These are phyloP conservation scores for Xenops minutus DNA, from an alignment of 2,797 vertebrate species.

Conservation along the genomic window DNA sequence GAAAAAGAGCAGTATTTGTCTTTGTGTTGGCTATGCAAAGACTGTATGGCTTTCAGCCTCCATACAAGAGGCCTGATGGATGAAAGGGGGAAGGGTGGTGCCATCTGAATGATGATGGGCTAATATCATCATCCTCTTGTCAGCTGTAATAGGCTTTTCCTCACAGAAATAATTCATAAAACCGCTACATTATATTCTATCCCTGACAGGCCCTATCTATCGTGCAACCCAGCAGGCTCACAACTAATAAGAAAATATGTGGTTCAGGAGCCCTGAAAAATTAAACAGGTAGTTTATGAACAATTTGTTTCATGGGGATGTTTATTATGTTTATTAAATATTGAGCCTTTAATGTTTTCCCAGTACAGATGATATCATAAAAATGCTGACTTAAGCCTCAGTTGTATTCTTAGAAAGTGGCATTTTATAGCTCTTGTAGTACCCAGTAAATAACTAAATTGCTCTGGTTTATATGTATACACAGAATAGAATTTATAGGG, in stretches of 20 bases:
- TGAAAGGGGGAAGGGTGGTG: constrained; percentile 94
- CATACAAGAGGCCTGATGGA: constrained; percentile 91
- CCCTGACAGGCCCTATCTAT: constrained; percentile 98
- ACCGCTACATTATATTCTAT: constrained; percentile 96
- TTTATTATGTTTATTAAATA: constrained; percentile 98
- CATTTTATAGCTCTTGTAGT: constrained; percentile 76
- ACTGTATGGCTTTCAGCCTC: constrained; percentile 82
- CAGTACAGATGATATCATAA: constrained; percentile 81
- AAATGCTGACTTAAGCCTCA: constrained; percentile 82
- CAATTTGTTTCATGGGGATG: constrained; percentile 96
- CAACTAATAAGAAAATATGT: constrained; percentile 99
- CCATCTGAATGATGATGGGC: constrained; percentile 99
- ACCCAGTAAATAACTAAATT: constrained; percentile 84
- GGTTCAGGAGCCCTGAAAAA: constrained; percentile 98
- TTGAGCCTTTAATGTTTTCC: constrained; percentile 83
- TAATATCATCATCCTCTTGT: constrained; percentile 99
- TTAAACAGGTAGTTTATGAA: constrained; percentile 99
- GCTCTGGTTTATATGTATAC: constrained; percentile 66
- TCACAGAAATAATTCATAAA: constrained; percentile 99
- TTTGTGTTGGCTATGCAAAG: constrained; percentile 91
- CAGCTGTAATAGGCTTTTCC: constrained; percentile 99
- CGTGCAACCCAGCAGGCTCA: constrained; percentile 95
- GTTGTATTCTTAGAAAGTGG: constrained; percentile 81
- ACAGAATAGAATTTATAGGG: constrained; percentile 61
- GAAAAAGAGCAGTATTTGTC: constrained; percentile 98